Evolutionary conservation across 1,140 invertebrate genomes (phyloP), one percentile per base, ranked within the genome.

Genomic region (Drosophila mojavensis): DNA sequence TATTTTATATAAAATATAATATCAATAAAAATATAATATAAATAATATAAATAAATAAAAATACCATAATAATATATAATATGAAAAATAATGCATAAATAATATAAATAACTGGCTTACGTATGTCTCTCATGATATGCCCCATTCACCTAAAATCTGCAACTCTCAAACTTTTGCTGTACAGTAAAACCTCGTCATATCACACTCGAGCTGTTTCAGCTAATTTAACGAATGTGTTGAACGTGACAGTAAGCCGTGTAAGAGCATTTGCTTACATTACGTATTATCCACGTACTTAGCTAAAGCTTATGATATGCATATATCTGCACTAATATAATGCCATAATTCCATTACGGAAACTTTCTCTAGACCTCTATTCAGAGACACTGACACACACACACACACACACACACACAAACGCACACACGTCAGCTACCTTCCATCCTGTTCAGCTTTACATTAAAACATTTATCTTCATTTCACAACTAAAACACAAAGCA

Each of bases 401-500:
- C 59, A 59, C 36, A 51, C 28, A 24, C 20, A 1, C 0, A 53
- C 47, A 62, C n/a, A 41, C 36, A n/a, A n/a, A n/a, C n/a, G n/a
- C n/a, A 36, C 59, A 59, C 41, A 59, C 28, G 64, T 53, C 80
- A 56, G 51, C n/a, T 11, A 33, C 53, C 36, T 50, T 28, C 33
- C 30, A 39, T 17, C 17, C 53, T 33, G 68, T 86, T 72, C 66
- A 86, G 75, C 78, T 85, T 86, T 71, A 69, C 70, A 85, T 72
- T 81, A 56, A 70, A 86, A 73, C 82, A 85, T 86, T 86, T 78
- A 86, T 86, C 82, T 78, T 81, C 70, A 78, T 86, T 86, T 75
- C 66, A 64, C 13, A 28, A 53, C 15, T 24, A n/a, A 67, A 28
- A 54, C 15, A 53, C 36, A 41, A 51, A 56, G 9, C 24, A 15